These are phyloP conservation scores for Campylomormyrus tamandua DNA, from an alignment of 2,113 vertebrate genomes.

Conservation along the genomic window DNA sequence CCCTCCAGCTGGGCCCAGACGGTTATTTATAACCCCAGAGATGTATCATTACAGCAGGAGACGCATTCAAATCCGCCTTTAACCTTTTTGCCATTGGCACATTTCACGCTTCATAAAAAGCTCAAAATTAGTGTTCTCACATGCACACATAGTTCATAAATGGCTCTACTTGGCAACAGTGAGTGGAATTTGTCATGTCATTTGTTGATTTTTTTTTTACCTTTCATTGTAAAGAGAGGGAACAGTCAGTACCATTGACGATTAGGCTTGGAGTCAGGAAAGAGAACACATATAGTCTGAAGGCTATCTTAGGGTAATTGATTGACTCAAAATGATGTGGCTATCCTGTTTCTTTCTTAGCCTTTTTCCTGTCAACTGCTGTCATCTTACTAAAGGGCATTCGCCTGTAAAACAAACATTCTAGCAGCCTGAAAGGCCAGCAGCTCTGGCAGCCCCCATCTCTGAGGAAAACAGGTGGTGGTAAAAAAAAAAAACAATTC, in stretches of 20 bases:
- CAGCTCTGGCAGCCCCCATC: neutral
- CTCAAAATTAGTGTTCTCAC: slow-evolving; percentile 7
- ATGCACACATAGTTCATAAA: neutral
- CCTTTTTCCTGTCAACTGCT: neutral
- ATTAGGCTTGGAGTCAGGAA: neutral
- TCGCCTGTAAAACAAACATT: neutral
- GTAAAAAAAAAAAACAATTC: neutral
- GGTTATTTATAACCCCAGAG: slow-evolving; percentile 21
- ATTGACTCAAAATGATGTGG: neutral
- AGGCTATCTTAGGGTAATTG: neutral
- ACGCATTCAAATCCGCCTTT: slow-evolving; percentile 16
- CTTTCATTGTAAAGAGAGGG: neutral
- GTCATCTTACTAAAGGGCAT: neutral
- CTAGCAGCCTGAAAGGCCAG: neutral
- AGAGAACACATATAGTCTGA: neutral
- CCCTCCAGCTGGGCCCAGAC: slow-evolving; percentile 7
- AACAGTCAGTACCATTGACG: neutral
- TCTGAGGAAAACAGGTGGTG: neutral
- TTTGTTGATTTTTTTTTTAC: neutral
- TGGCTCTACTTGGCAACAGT: neutral
- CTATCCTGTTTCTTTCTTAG: neutral
- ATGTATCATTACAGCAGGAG: slow-evolving; percentile 22
- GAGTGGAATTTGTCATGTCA: neutral
- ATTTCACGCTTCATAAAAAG: neutral
- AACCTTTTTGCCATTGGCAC: slow-evolving; percentile 24